Conservation (phyloP, 2,797 vertebrate species). For the Arrhamphus sclerolepis region DNA sequence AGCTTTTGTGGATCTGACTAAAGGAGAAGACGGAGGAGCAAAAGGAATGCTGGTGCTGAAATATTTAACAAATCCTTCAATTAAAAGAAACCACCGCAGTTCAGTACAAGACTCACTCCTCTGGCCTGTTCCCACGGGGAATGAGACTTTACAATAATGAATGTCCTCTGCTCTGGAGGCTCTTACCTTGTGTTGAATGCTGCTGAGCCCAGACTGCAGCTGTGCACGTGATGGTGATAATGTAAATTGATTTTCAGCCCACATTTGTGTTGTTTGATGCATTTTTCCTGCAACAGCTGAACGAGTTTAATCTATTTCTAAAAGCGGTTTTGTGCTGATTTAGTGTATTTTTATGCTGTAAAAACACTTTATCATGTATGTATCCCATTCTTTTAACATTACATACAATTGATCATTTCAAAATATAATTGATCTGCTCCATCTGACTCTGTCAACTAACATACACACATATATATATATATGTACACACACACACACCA, state of each 20-base stretch:
- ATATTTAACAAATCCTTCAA: slow-evolving; percentile 8
- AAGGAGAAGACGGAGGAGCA: background rate
- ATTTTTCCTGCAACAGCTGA: slow-evolving; percentile 6
- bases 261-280: background rate
- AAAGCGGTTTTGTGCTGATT: background rate
- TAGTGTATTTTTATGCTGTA: background rate
- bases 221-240: background rate
- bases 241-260: background rate
- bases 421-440: too few relatives aligned
- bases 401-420: too few relatives aligned
- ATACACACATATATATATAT: too few relatives aligned
- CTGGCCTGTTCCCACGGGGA: background rate
- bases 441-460: too few relatives aligned
- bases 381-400: too few relatives aligned
- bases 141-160: slow-evolving; percentile 4
- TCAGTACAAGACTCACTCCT: background rate
- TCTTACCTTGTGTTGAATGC: background rate
- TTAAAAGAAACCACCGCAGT: slow-evolving; percentile 5
- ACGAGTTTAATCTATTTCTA: background rate
- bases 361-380: too few relatives aligned
- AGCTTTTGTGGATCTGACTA: slow-evolving; percentile 4
- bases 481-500: too few relatives aligned
- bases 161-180: slow-evolving; percentile 1
- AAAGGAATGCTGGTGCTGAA: background rate
- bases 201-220: background rate